Conservation (phyloP, 2,888 invertebrate species). For the Torymus aiolomorphi region DNA sequence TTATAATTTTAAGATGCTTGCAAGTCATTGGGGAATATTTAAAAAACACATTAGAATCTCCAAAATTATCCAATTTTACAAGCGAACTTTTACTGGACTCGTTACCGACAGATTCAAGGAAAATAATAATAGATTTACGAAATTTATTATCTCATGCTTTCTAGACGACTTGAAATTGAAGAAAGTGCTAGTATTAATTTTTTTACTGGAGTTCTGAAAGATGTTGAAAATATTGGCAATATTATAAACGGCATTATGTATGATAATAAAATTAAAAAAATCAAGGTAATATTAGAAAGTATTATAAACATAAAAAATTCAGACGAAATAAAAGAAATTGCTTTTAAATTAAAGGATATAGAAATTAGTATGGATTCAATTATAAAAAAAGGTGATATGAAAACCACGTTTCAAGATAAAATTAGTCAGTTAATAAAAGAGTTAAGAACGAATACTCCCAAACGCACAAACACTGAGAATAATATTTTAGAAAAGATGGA, state of each 20-base stretch:
- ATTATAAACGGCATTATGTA: constrained; percentile 19
- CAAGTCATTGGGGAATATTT: constrained; percentile 63
- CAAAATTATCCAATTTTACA: constrained; percentile 58
- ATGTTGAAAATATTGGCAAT: constrained; percentile 46
- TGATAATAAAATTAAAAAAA: no score
- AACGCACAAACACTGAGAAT: no score
- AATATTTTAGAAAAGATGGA: no score
- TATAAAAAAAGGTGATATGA: no score
- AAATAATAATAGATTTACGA: constrained; percentile 48
- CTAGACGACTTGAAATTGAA: constrained; percentile 53
- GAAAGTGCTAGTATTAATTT: constrained; percentile 41
- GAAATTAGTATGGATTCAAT: no score
- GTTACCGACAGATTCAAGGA: constrained; percentile 53
- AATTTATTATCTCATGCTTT: constrained; percentile 55
- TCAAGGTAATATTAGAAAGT: no score
- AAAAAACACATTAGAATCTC: constrained; percentile 63
- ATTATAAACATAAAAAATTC: no score
- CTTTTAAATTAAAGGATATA: no score
- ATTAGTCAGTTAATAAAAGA: no score
- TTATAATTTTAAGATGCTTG: constrained; percentile 58
- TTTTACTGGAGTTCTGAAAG: constrained; percentile 36
- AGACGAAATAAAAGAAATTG: no score
- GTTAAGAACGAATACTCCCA: no score
- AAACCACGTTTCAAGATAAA: no score
- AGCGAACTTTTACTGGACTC: constrained; percentile 54